Evolutionary conservation across 30 jellyfish, hydroid and myxozoan genomes (phyloP), one percentile per base, ranked within the genome.

Genomic region (Aurelia sp.): DNA sequence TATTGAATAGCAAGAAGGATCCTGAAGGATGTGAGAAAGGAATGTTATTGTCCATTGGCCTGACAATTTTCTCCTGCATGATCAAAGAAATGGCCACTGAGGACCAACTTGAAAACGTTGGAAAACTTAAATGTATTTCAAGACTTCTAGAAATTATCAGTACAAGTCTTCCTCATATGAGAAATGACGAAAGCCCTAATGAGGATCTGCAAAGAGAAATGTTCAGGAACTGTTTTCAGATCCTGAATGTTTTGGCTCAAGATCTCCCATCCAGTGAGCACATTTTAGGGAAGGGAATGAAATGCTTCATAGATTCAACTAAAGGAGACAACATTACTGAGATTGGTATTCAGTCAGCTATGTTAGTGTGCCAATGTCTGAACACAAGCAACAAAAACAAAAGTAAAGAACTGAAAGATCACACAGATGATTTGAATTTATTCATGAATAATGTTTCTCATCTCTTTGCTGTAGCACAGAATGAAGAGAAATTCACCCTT

Each of bases 31-130:
- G 81, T 22, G 33, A 23, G 6, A 65, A 47, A 18, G 79, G 69
- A 40, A 15, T 62, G 23, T 55, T 44, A 4, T 21, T 79, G 53
- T 65, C 90, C 16, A 17, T 79, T 37, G 90, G 81, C 62, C 59
- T 79, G 12, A 65, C 74, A 12, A 79, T 79, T 0, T 63, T 64
- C 31, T 47, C 73, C 4, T 79, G 90, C 21, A 47, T 64, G 72
- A 27, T 79, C 15, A 48, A 48, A 18, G 83, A 72, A 65, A 16
- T 48, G 11, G 90, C 47, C 30, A 9, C 7, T 20, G 22, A 17
- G 59, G 30, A 15, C 18, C 63, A 15, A 22, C 3, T 16, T 9
- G 50, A 27, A 44, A 51, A 3, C 37, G 15, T 11, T 50, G 20
- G 8, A 30, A 31, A 18, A 31, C 12, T 5, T 18, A 55, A 16